Conservation (phyloP, 2,797 vertebrate genomes). For the Anisognathus igniventris region DNA sequence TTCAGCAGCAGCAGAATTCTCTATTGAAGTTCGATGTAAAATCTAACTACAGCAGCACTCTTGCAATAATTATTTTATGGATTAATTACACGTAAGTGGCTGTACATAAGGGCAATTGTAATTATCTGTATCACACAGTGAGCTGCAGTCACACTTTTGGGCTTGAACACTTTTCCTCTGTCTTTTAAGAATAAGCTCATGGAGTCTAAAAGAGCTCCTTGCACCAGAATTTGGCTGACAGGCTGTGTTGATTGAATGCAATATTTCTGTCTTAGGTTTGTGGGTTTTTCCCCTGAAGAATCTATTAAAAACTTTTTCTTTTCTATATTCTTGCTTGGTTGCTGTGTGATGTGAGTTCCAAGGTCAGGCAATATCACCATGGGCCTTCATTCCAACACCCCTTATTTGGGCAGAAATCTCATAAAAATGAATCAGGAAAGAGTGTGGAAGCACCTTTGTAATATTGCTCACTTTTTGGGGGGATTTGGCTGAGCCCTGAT, state of each 20-base stretch:
- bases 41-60: neutral
- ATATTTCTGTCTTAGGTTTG: neutral
- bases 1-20: neutral
- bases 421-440: neutral
- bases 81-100: constrained; percentile 43
- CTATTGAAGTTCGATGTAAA: neutral
- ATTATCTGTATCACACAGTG: neutral
- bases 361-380: neutral
- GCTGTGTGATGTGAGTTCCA: neutral
- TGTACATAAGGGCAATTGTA: neutral
- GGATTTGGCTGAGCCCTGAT: neutral
- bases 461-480: neutral
- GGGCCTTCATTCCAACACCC: neutral
- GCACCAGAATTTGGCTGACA: neutral
- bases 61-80: constrained; percentile 43
- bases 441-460: neutral
- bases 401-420: neutral
- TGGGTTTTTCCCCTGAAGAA: neutral
- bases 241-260: neutral
- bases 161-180: neutral
- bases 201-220: neutral
- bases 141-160: neutral
- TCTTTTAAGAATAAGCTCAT: neutral
- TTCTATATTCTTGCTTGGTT: neutral
- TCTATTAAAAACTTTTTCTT: neutral